phyloP scores from a whole-genome alignment of 2,113 vertebrate species.

The Puntigrus tetrazona region DNA sequence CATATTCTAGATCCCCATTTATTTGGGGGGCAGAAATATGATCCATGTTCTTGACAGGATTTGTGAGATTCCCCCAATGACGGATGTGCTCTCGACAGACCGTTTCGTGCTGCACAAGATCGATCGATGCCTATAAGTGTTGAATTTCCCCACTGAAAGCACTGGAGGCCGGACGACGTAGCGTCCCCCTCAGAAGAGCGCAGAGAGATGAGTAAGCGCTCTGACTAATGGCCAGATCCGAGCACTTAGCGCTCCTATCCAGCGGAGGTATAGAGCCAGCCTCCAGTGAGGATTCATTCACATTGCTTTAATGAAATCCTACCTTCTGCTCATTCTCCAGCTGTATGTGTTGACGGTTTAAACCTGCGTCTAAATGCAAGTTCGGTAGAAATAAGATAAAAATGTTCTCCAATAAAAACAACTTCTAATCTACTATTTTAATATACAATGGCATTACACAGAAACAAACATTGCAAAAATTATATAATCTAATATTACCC shows the following conservation, averaged over 20 bases:
- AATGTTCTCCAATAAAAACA: background rate
- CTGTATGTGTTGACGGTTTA: slow-evolving; percentile 41
- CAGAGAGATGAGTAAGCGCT: slow-evolving; percentile 65
- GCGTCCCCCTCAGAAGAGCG: slow-evolving; percentile 58
- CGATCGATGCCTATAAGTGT: slow-evolving; percentile 11
- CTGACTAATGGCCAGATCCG: slow-evolving; percentile 60
- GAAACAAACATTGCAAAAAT: background rate
- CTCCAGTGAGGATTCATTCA: slow-evolving; percentile 18
- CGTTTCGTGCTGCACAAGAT: background rate
- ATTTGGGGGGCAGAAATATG: background rate
- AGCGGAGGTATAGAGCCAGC: slow-evolving; percentile 65
- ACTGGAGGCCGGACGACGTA: slow-evolving; percentile 36
- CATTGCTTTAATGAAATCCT: background rate
- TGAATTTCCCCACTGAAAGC: slow-evolving; percentile 25
- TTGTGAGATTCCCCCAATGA: background rate
- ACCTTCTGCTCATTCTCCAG: background rate
- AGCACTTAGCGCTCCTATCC: slow-evolving; percentile 49
- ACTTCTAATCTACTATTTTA: background rate
- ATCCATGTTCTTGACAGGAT: slow-evolving; percentile 13
- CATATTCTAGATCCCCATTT: background rate
- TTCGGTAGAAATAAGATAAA: background rate
- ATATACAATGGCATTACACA: background rate
- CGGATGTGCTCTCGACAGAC: background rate
- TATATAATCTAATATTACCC: background rate
- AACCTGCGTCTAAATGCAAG: background rate